Evolutionary conservation across 2,113 vertebrate genomes (phyloP), one percentile per base, ranked within the genome.

Genomic region (Irena cyanogastra): DNA sequence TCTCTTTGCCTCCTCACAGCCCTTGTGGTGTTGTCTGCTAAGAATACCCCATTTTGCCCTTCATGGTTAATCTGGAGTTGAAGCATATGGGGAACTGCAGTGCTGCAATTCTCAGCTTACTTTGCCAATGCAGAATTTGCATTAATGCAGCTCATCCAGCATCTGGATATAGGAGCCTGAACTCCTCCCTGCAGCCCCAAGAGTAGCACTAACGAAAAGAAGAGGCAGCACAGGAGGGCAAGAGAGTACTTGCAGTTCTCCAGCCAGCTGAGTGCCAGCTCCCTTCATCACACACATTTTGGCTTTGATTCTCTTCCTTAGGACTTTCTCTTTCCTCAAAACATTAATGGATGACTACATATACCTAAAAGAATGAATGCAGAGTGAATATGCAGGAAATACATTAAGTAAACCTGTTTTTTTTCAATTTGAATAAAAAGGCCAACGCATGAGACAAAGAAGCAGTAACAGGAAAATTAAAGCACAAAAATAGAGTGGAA

Each of bases 1-100:
- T 42, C 18, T 7, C 31, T 35, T 45, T 50, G 42, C 65, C 45
- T 71, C 69, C 42, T 17, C 35, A 24, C 39, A 63, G 75, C 35
- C n/a, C 57, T 60, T 3, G 0, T 6, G 6, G 8, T 39, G 14
- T 3, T 19, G 1, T 23, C 27, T 60, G 75, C 66, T 5, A 2
- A 61, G 35, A 87, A 78, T 8, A 87, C 39, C 68, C 35, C n/a
- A 6, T 37, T 83, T 54, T 76, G 63, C 54, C 33, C 47, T 60
- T 53, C 30, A 3, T 3, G 3, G 23, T 91, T 69, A 24, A 60
- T 26, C 61, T 64, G 54, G 35, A 80, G 27, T 35, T 63, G 54
- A 83, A 94, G 75, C 66, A 39, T 28, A 59, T 35, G 19, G 31
- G 59, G 70, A 90, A 35, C n/a, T 33, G n/a, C 53, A 49, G 11